Evolutionary conservation across 2,797 vertebrate species (phyloP).

Genomic region (Pangasius macronema): DNA sequence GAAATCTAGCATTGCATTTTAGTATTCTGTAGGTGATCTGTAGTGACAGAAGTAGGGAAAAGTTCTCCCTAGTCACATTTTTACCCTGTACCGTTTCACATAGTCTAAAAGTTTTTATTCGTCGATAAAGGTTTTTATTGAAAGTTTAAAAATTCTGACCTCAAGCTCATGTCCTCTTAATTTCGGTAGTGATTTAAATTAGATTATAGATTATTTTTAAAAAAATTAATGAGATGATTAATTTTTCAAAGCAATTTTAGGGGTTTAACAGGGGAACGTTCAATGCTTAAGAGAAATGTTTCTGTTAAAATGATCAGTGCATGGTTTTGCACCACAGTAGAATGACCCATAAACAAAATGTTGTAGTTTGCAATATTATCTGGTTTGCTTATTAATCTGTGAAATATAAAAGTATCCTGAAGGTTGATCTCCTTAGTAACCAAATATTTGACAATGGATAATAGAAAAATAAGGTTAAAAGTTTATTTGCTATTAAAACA

Average conservation of each 20-base stretch:
- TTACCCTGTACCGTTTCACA: too few species aligned
- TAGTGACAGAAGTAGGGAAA: neutral
- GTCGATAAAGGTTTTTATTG: too few species aligned
- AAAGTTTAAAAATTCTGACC: too few species aligned
- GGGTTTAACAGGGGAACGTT: neutral
- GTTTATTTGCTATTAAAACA: neutral
- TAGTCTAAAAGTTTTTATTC: too few species aligned
- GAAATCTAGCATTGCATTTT: neutral
- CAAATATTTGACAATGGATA: neutral
- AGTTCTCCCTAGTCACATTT: too few species aligned
- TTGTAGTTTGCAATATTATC: too few species aligned
- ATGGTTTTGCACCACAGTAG: neutral
- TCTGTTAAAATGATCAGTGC: neutral
- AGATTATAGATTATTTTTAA: too few species aligned
- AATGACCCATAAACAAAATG: neutral
- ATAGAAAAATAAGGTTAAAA: neutral
- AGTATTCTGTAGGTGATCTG: neutral
- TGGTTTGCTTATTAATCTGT: neutral
- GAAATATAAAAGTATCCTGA: neutral
- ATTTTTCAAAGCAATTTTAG: neutral
- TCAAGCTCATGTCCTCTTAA: neutral
- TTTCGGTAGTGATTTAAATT: too few species aligned
- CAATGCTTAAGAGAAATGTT: neutral
- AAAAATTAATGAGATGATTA: too few species aligned
- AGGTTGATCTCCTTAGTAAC: neutral